A percentile compares a stretch with the other conserved stretches of the same genome.
Evolutionary conservation across 2,113 vertebrate species (phyloP).

Genomic region (Condylura cristata): DNA sequence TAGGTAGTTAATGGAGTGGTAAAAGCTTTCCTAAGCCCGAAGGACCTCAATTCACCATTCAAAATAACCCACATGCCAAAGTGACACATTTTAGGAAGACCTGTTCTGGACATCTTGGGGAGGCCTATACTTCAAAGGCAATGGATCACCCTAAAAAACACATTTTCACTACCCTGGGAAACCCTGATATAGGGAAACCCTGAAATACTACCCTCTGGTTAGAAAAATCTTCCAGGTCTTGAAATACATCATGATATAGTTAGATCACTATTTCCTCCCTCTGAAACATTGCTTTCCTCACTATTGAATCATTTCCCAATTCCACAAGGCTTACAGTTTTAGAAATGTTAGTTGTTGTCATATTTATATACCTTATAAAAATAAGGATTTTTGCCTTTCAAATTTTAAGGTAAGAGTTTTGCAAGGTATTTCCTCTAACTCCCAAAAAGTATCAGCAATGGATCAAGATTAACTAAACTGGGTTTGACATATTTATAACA

Average conservation of each 20-base stretch:
- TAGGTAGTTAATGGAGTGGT: not conserved
- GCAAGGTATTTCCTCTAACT: not conserved
- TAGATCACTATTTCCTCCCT: not conserved
- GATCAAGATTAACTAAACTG: not conserved
- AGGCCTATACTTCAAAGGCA: not conserved
- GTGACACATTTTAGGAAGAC: not conserved
- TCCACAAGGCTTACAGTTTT: not conserved
- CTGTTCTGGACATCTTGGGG: no score
- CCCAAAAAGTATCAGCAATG: not conserved
- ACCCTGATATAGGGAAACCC: no score
- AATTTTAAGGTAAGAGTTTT: conserved; percentile 2
- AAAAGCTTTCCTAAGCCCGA: not conserved
- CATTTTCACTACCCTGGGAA: not conserved
- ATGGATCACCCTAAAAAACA: accelerated
- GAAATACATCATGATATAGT: not conserved
- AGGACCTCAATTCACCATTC: not conserved
- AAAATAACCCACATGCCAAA: no score
- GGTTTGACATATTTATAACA: not conserved
- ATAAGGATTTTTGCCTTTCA: not conserved
- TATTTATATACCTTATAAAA: no score
- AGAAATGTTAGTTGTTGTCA: not conserved
- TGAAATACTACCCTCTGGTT: not conserved
- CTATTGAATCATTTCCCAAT: not conserved
- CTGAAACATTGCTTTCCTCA: not conserved
- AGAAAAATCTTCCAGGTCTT: not conserved